Evolutionary conservation across 2,888 invertebrate genomes (phyloP).

Genomic region (Aromia moschata): DNA sequence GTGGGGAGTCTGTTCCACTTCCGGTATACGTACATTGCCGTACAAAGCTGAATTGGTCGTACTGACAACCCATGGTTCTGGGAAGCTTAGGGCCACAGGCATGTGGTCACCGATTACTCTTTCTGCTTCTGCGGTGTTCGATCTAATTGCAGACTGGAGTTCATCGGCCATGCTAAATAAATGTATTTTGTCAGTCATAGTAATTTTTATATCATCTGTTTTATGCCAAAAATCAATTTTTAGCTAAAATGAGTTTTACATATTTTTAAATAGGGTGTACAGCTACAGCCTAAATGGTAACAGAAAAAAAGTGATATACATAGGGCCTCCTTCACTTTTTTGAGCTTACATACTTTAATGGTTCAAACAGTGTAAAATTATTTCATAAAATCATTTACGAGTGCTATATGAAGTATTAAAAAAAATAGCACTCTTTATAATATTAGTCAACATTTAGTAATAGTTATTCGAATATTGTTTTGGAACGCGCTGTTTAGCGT

Average conservation of each 20-base stretch:
- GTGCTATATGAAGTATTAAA: too few relatives aligned
- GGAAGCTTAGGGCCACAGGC: constrained; percentile 7
- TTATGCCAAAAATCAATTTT: constrained; percentile 4
- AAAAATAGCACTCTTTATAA: too few relatives aligned
- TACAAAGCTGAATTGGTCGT: constrained; percentile 6
- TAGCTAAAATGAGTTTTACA: constrained; percentile 8
- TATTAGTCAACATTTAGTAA: too few relatives aligned
- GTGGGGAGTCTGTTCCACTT: constrained; percentile 1
- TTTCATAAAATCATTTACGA: too few relatives aligned
- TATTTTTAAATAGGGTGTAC: constrained; percentile 5
- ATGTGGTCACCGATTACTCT: constrained; percentile 3
- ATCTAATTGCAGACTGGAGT: neutral
- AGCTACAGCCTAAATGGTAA: neutral
- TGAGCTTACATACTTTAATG: neutral
- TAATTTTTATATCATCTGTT: constrained; percentile 2
- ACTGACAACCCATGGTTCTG: constrained; percentile 1
- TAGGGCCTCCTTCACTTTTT: neutral
- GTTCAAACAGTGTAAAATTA: neutral
- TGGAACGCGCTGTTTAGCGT: too few relatives aligned
- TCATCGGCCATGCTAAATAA: constrained; percentile 4
- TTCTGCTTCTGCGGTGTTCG: constrained; percentile 8
- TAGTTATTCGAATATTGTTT: too few relatives aligned
- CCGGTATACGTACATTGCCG: constrained; percentile 3
- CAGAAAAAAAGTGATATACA: constrained; percentile 1
- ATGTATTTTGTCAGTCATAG: neutral